A percentile compares a stretch with the other conserved stretches of the same genome.
These are phyloP conservation scores for Echeneis naucrates DNA, from an alignment of 2,797 vertebrate species.

Conservation along the genomic window DNA sequence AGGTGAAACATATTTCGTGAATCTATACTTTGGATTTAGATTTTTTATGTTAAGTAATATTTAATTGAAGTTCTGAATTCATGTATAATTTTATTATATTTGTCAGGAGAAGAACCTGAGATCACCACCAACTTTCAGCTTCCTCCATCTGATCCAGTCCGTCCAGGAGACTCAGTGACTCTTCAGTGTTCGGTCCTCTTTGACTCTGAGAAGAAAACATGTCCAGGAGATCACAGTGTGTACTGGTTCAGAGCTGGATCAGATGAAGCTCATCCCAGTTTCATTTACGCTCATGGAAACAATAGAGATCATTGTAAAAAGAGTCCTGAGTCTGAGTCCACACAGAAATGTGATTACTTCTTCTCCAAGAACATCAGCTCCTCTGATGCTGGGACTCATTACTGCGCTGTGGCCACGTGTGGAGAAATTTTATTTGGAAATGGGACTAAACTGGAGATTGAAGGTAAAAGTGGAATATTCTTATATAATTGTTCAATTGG, in stretches of 20 bases:
- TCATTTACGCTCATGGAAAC: slow-evolving; percentile 24
- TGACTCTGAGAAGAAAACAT: background rate
- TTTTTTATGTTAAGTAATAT: no score
- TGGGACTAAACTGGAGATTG: slow-evolving; percentile 8
- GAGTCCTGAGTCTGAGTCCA: no score
- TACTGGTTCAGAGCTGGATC: slow-evolving; percentile 50
- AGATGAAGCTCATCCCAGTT: slow-evolving; percentile 19
- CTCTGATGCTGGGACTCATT: slow-evolving; percentile 54
- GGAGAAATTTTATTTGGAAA: slow-evolving; percentile 50
- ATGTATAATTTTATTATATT: no score
- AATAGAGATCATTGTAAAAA: no score
- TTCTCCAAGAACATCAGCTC: no score
- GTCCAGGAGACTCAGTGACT: slow-evolving; percentile 14
- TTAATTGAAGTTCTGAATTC: no score
- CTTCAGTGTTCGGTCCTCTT: slow-evolving; percentile 49
- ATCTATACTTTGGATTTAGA: no score
- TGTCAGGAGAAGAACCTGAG: slow-evolving; percentile 11
- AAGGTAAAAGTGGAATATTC: no score
- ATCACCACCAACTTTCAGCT: slow-evolving; percentile 5
- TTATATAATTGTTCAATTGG: no score
- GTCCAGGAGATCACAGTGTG: slow-evolving; percentile 29
- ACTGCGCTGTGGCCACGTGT: slow-evolving; percentile 64
- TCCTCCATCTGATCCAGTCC: background rate
- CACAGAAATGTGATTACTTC: no score
- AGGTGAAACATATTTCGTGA: no score